phyloP scores from a whole-genome alignment of 2,113 vertebrate species.

The Rhizomys pruinosus region DNA sequence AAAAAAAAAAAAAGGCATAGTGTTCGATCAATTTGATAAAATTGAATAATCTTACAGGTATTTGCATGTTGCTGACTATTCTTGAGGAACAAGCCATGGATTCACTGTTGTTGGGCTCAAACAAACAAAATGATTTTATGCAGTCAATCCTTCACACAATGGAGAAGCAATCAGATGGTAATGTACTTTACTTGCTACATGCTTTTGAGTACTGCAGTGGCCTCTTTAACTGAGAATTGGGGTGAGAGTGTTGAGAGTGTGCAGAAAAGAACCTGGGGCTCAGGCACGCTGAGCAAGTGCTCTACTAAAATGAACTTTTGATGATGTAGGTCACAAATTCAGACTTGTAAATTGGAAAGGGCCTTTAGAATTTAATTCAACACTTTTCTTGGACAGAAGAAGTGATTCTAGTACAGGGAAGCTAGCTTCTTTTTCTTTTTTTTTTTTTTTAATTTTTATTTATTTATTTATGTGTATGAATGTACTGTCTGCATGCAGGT shows the following conservation, averaged over 20 bases:
- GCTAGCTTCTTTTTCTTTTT: not conserved
- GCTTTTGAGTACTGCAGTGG: not conserved
- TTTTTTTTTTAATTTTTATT: no score
- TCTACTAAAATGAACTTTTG: not conserved
- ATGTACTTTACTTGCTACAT: slow-evolving; percentile 33
- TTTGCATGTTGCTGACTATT: slow-evolving; percentile 93
- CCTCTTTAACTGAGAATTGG: slow-evolving; percentile 5
- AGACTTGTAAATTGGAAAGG: slow-evolving; percentile 7
- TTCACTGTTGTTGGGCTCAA: slow-evolving; percentile 88
- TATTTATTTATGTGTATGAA: no score
- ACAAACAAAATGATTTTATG: slow-evolving; percentile 91
- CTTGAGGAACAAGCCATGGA: slow-evolving; percentile 94
- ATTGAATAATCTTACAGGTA: slow-evolving; percentile 82
- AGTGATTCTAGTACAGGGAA: not conserved
- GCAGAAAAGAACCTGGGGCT: not conserved
- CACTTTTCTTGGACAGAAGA: slow-evolving; percentile 10
- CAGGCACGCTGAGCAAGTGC: not conserved
- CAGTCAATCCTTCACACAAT: slow-evolving; percentile 91
- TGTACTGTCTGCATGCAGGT: no score
- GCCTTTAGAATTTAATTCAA: not conserved
- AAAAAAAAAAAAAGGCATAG: no score
- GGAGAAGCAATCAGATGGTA: slow-evolving; percentile 87
- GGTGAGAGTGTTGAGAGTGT: not conserved
- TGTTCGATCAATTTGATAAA: slow-evolving; percentile 77
- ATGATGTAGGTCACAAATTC: not conserved